These are phyloP conservation scores for Rhimphoctona megacephalus DNA, from an alignment of 2,888 invertebrate genomes.

Conservation along the genomic window DNA sequence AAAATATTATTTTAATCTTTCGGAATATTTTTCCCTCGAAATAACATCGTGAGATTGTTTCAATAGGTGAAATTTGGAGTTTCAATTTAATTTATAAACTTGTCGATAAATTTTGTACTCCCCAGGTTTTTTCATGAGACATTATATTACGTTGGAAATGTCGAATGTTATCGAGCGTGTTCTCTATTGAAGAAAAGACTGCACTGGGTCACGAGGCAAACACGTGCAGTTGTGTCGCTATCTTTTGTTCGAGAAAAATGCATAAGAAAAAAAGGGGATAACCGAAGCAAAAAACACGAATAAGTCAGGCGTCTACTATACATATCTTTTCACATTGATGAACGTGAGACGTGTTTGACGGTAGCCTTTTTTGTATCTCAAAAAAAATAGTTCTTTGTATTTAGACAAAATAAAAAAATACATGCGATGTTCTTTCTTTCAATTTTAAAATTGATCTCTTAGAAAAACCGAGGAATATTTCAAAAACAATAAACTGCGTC, in stretches of 20 bases:
- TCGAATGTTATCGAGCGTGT: neutral
- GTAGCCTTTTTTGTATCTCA: conserved; percentile 14
- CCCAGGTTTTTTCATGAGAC: neutral
- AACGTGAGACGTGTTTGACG: conserved; percentile 39
- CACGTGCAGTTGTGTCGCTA: conserved; percentile 39
- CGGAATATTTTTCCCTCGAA: neutral
- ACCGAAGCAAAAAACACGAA: conserved; percentile 25
- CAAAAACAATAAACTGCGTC: neutral
- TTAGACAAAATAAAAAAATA: conserved; percentile 17
- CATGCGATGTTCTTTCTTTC: neutral
- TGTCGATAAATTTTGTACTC: neutral
- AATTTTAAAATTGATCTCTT: neutral
- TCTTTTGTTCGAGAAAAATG: conserved; percentile 59
- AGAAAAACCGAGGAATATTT: neutral
- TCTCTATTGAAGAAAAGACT: conserved; percentile 12
- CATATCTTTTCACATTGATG: neutral
- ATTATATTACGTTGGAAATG: neutral
- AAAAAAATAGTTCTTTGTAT: conserved; percentile 9
- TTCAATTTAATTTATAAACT: neutral
- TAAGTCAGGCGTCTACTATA: conserved; percentile 13
- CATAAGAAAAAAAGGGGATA: conserved; percentile 23
- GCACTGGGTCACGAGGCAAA: conserved; percentile 43
- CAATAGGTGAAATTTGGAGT: neutral
- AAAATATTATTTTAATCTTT: neutral
- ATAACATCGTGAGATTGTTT: neutral